Evolutionary conservation across 2,113 vertebrate genomes (phyloP), one percentile per base, ranked within the genome.

Genomic region (Prinia subflava): DNA sequence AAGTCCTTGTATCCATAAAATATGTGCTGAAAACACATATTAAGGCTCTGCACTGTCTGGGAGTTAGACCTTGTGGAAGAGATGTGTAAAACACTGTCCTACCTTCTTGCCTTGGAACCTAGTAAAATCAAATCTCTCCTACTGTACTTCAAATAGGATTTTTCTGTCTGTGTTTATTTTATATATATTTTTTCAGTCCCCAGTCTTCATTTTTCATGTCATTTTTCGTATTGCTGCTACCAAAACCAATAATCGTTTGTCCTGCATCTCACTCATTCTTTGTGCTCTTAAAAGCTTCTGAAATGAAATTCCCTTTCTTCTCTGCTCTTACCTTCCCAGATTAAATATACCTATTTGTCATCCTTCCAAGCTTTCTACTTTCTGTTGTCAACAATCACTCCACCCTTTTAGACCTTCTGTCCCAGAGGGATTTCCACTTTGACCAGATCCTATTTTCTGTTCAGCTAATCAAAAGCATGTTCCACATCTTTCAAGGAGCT

Each of bases 341-440:
- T 91, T 90, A 93, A 94, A 93, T 90, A 94, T 53, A 87, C 46
- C 75, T 94, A 95, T 95, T 96, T 90, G 63, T 95, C 94, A 96
- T 96, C 79, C 22, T 83, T 91, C 71, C 56, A 95, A 91, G 56
- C 55, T 95, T 89, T 93, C 71, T 56, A 82, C 82, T 93, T 95
- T 80, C 55, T 93, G 39, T 83, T 88, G 65, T 77, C 75, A 94
- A 81, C 93, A 92, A 57, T 87, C 65, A 59, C 46, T 62, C 55
- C 85, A 77, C 59, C 35, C 33, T 83, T 86, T 78, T 47, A 93
- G 83, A 90, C 73, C 59, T 96, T 65, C 52, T 85, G 37, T 87
- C 62, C 57, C 81, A 92, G 56, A 55, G 49, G 74, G 49, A 56
- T 91, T 95, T 94, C 85, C 52, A 73, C 30, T 95, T 85, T 89